Evolutionary conservation across 2,113 vertebrate genomes (phyloP), one percentile per base, ranked within the genome.

Genomic region (Fulmarus glacialis): DNA sequence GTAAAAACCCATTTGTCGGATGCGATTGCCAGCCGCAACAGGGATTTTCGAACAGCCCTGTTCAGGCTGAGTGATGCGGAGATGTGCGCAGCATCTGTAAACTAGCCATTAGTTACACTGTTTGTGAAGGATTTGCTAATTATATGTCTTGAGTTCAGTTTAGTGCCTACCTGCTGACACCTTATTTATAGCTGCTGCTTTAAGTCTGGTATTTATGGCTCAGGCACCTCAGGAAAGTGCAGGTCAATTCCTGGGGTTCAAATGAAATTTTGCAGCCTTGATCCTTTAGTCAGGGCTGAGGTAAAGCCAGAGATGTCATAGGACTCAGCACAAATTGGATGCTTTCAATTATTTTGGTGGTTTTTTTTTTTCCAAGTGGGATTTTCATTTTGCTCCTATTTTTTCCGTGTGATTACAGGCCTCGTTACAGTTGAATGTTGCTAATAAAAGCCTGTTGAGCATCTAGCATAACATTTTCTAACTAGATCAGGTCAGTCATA

Each of bases 101-200:
- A 70, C 60, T 26, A 72, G 93, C 73, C 20, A 30, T 92, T 87
- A 81, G 82, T 93, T 75, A 67, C 36, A 4, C 40, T 52, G 53
- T 40, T 93, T 71, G 72, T 22, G 79, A 95, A 96, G 70, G 60
- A 71, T 62, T 90, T 91, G 45, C 89, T 97, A 91, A 97, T 96
- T 96, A 86, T 72, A 82, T 59, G 75, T 60, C 84, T 50, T 58
- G 70, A 74, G 59, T 93, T 87, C 59, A 43, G 34, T 64, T 78
- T 8, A 42, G 70, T 67, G 85, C 78, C 79, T 86, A 30, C 90
- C 96, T 80, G 75, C 87, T 97, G 96, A 53, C 93, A 89, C 95
- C 60, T 30, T 6, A 70, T 59, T 95, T 74, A 52, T 87, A 70
- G 71, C 83, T 89, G 90, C 94, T 83, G 63, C 77, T 94, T 75